Percentiles rank a stretch among this genome's conserved stretches.
Conservation (phyloP, 2,113 vertebrate species). For the Cynopterus brachyotis region DNA sequence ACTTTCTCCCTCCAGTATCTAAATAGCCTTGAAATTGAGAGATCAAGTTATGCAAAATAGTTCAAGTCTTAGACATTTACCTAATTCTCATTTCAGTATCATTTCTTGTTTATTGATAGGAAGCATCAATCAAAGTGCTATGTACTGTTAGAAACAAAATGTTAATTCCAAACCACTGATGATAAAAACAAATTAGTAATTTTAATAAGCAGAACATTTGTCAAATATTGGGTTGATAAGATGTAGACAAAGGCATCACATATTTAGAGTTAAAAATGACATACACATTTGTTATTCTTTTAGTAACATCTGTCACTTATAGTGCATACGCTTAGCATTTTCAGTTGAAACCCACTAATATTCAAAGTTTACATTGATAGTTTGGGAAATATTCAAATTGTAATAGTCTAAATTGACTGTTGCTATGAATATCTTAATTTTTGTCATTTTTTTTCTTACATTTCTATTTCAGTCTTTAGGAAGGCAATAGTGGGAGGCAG, state of each 20-base stretch:
- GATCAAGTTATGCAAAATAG: background rate
- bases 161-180: background rate
- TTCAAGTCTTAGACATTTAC: background rate
- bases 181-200: background rate
- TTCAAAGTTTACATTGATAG: background rate
- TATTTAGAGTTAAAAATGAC: background rate
- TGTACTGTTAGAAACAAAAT: background rate
- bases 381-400: background rate
- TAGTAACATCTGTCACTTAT: background rate
- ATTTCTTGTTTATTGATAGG: background rate
- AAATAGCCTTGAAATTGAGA: background rate
- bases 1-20: background rate
- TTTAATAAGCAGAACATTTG: background rate
- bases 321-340: background rate
- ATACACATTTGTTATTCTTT: background rate
- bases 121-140: background rate
- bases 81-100: background rate
- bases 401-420: background rate
- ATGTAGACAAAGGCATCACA: background rate
- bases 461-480: background rate
- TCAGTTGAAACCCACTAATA: background rate
- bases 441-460: background rate
- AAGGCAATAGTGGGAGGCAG: background rate
- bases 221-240: background rate
- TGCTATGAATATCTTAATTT: background rate